Evolutionary conservation across 1,140 invertebrate genomes (phyloP).

Genomic region (Diuraphis noxia): DNA sequence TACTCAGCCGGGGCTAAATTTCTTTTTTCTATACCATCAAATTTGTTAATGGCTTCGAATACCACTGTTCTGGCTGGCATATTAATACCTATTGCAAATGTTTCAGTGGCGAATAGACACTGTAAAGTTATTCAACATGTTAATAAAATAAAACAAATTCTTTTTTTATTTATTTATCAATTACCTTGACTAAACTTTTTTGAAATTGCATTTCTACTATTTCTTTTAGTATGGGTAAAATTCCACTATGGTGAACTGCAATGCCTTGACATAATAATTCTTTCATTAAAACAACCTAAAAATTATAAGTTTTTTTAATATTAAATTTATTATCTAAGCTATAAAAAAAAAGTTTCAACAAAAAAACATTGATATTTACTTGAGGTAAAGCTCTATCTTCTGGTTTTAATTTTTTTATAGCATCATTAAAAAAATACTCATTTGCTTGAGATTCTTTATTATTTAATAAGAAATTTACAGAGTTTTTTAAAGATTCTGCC

Average conservation of each 20-base stretch:
- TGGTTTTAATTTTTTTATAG: conserved; percentile 80
- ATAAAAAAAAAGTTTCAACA: background rate
- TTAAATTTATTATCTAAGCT: background rate
- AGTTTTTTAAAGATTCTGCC: conserved; percentile 69
- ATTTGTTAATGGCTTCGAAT: conserved; percentile 92
- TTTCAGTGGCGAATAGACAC: conserved; percentile 96
- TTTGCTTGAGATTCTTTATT: conserved; percentile 82
- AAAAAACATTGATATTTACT: conserved; percentile 62
- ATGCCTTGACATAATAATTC: conserved; percentile 84
- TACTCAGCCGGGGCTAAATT: conserved; percentile 87
- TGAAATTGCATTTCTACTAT: conserved; percentile 98
- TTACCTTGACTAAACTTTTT: conserved; percentile 83
- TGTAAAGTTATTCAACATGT: conserved; percentile 60
- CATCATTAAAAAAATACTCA: conserved; percentile 79
- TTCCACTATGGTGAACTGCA: conserved; percentile 96
- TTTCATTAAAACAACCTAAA: conserved; percentile 70
- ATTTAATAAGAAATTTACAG: conserved; percentile 76
- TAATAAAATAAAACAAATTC: background rate
- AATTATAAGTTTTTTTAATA: conserved; percentile 19
- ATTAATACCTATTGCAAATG: conserved; percentile 99
- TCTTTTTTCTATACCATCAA: conserved; percentile 80
- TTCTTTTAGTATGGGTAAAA: conserved; percentile 95
- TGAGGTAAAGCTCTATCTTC: conserved; percentile 88
- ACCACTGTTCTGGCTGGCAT: conserved; percentile 97
- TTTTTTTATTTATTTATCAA: background rate